These are phyloP conservation scores for Parnassius glacialis DNA, from an alignment of 2,888 invertebrate genomes.

Conservation along the genomic window DNA sequence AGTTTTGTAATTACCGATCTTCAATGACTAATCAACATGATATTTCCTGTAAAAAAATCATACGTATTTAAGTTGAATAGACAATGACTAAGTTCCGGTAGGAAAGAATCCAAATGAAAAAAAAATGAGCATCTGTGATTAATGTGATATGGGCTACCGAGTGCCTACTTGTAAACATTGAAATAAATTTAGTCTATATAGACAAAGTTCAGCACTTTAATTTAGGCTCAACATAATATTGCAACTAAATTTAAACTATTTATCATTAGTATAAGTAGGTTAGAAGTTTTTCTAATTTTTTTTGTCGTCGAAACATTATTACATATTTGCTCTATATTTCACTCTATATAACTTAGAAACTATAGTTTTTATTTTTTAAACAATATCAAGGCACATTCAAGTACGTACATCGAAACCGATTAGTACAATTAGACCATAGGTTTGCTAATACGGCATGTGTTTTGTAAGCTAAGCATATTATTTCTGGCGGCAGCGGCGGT, in stretches of 20 bases:
- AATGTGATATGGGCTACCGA: slow-evolving; percentile 20
- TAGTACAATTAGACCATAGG: slow-evolving; percentile 38
- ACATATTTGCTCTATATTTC: too few species aligned
- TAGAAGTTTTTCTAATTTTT: too few species aligned
- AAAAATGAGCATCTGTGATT: slow-evolving; percentile 24
- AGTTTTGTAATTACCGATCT: slow-evolving; percentile 22
- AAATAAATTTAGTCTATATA: too few species aligned
- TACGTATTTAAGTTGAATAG: slow-evolving; percentile 23
- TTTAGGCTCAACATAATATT: too few species aligned
- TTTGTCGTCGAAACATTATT: too few species aligned
- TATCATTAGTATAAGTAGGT: too few species aligned
- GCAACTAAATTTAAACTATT: too few species aligned
- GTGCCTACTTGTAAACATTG: neutral
- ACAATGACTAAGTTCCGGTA: slow-evolving; percentile 28
- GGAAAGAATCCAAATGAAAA: slow-evolving; percentile 25
- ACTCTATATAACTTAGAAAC: too few species aligned
- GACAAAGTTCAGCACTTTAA: too few species aligned
- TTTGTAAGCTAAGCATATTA: slow-evolving; percentile 66
- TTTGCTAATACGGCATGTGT: slow-evolving; percentile 61
- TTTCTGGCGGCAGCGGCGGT: slow-evolving; percentile 65
- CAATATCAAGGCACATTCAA: too few species aligned
- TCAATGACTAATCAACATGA: slow-evolving; percentile 28
- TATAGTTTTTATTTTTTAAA: too few species aligned
- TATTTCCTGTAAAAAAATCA: slow-evolving; percentile 26
- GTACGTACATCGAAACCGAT: neutral